Evolutionary conservation across 2,797 vertebrate genomes (phyloP).

Genomic region (Sebastes steindachneri): DNA sequence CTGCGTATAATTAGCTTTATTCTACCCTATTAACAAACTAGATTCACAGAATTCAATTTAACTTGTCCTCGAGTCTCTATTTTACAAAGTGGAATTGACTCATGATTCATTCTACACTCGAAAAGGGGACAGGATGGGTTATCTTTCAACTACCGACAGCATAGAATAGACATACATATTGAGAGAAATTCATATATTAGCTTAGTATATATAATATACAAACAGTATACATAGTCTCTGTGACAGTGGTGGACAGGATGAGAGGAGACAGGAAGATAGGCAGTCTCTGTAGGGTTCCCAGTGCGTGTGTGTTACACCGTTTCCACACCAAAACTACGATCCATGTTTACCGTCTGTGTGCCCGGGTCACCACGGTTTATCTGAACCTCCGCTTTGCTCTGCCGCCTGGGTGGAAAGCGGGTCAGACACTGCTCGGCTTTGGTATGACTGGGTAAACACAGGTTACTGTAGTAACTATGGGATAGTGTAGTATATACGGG

Average conservation of each 20-base stretch:
- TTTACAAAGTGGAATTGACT: constrained; percentile 37
- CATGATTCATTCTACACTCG: constrained; percentile 15
- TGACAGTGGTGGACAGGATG: constrained; percentile 58
- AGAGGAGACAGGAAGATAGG: constrained; percentile 9
- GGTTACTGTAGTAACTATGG: constrained; percentile 7
- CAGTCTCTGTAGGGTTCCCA: constrained; percentile 49
- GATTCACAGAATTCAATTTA: constrained; percentile 18
- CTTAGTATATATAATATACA: constrained; percentile 84
- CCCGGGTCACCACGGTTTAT: background rate
- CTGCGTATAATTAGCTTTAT: background rate
- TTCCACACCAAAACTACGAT: constrained; percentile 25
- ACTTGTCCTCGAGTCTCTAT: constrained; percentile 17
- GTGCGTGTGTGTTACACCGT: constrained; percentile 1
- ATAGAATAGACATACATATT: constrained; percentile 74
- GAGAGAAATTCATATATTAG: constrained; percentile 76
- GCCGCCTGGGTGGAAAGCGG: background rate
- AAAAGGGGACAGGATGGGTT: constrained; percentile 22
- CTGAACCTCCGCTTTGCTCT: background rate
- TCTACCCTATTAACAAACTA: background rate
- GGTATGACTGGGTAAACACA: constrained; percentile 5
- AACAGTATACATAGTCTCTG: constrained; percentile 78
- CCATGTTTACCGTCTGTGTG: constrained; percentile 2
- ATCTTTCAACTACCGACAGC: constrained; percentile 61
- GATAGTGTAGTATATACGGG: background rate
- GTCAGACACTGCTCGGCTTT: constrained; percentile 7